phyloP scores from a whole-genome alignment of 1,140 invertebrate genomes.

The Holotrichia oblita region DNA sequence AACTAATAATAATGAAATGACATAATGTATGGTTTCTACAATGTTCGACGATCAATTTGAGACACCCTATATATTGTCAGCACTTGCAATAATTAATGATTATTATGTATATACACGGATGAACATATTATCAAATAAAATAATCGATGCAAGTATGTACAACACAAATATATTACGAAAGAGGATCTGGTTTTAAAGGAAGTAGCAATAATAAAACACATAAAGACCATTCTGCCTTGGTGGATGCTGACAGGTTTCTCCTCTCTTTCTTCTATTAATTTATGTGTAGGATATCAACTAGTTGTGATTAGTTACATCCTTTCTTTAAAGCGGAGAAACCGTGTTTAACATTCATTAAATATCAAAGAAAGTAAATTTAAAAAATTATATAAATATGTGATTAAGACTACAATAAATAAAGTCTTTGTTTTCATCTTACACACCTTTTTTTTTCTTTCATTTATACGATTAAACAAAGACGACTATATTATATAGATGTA shows the following conservation, averaged over 20 bases:
- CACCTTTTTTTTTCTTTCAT: neutral
- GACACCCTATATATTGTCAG: no score
- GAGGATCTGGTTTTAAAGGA: conserved; percentile 5
- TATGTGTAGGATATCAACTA: neutral
- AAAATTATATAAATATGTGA: neutral
- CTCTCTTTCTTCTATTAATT: neutral
- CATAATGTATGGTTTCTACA: no score
- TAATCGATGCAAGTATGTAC: neutral
- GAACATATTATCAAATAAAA: neutral
- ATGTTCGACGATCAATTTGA: no score
- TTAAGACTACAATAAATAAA: neutral
- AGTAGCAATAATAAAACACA: neutral
- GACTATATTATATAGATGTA: no score
- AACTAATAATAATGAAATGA: no score
- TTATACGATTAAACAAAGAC: no score
- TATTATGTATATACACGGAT: neutral
- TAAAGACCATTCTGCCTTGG: neutral
- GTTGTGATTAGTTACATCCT: neutral
- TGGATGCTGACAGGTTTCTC: neutral
- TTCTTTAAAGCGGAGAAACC: neutral
- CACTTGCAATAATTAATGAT: no score
- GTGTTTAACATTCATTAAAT: neutral
- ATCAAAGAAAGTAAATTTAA: neutral
- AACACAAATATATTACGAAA: neutral
- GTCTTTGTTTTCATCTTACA: neutral